Evolutionary conservation across 2,888 invertebrate species (phyloP), one percentile per base, ranked within the genome.

Genomic region (Pyrrhosoma nymphula): DNA sequence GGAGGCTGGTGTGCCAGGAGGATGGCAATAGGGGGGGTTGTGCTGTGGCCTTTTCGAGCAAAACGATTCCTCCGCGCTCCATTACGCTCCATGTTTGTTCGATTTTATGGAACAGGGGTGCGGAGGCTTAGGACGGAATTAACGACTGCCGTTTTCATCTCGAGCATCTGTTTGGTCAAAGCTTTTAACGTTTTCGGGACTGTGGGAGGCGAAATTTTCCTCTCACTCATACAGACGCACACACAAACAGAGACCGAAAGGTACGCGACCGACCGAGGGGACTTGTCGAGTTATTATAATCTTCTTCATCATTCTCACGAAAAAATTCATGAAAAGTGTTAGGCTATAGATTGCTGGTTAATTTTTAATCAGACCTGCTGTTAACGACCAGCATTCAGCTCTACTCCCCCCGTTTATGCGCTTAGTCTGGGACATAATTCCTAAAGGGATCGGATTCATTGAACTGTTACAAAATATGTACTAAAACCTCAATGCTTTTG

Each of bases 151-250:
- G 93, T 93, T 93, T 93, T 93, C 93, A 93, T 93, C 82, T 82
- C 75, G 93, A 35, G 63, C 93, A 93, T 93, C 93, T 93, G 93
- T 93, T 93, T 93, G 93, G 93, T 93, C 93, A 93, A 93, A 93
- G 93, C 93, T 93, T 93, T 93, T 93, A 93, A 47, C 93, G 93
- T 93, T 93, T 93, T 75, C 39, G 93, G 93, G 69, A 55, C 69
- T 93, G 47, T 20, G 69, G 39, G 93, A 93, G 93, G 75, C 56
- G 26, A 93, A 93, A 93, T 75, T 20, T 47, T 55, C 75, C 16
- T 55, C 60, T 63, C 60, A 93, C 93, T 47, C 47, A 47, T 47
- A 47, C 47, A 47, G 4, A 4, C 8, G 47, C 47, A 47, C 47
- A 47, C 47, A 47, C 47, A 47, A 47, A 47, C 47, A 63, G 69